These are phyloP conservation scores for Diarsia brunnea DNA, from an alignment of 2,888 invertebrate species.

Conservation along the genomic window DNA sequence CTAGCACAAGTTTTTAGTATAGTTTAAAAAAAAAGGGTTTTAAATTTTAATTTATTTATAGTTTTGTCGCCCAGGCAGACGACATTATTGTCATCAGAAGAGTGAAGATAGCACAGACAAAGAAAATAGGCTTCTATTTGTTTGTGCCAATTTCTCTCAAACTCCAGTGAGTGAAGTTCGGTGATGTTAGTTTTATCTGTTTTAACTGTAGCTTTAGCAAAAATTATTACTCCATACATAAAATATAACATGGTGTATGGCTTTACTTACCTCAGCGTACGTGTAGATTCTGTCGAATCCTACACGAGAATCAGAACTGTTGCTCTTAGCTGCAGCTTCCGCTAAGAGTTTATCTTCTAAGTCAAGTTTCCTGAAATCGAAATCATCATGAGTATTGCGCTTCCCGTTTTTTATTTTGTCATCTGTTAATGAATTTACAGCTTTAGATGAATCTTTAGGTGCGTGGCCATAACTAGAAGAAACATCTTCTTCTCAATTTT, in stretches of 20 bases:
- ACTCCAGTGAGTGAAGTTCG: background rate
- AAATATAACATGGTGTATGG: background rate
- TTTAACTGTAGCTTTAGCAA: background rate
- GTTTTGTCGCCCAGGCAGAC: background rate
- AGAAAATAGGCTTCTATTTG: background rate
- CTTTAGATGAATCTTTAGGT: background rate
- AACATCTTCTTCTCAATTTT: background rate
- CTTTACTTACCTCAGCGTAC: constrained; percentile 74
- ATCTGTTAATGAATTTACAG: background rate
- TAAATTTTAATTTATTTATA: background rate
- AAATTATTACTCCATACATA: background rate
- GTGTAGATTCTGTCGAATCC: constrained; percentile 76
- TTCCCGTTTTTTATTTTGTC: background rate
- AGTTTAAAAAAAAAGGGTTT: background rate
- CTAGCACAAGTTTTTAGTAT: too few species aligned
- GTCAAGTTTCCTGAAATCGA: constrained; percentile 72
- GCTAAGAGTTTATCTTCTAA: constrained; percentile 76
- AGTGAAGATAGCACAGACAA: background rate
- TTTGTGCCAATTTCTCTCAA: too few species aligned
- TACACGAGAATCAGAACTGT: constrained; percentile 69
- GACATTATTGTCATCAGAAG: background rate
- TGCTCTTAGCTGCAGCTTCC: constrained; percentile 69
- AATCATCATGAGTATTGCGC: background rate
- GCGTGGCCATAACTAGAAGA: background rate
- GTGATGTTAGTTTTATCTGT: background rate